phyloP scores from a whole-genome alignment of 2,113 vertebrate genomes.

The Brachirus orientalis region DNA sequence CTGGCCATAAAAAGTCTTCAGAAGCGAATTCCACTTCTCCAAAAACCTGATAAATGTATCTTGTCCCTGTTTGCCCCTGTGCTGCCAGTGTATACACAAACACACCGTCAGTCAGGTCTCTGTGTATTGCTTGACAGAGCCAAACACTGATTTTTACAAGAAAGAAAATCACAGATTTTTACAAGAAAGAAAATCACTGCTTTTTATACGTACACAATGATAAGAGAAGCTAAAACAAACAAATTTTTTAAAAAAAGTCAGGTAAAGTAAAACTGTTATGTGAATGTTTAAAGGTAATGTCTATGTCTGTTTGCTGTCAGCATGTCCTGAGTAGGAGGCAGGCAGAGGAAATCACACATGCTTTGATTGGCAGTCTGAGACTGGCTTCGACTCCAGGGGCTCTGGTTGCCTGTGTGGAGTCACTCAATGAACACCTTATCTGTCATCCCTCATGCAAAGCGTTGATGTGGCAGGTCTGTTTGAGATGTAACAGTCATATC shows the following conservation, averaged over 20 bases:
- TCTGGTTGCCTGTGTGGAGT: slow-evolving; percentile 64
- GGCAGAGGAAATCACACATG: slow-evolving; percentile 61
- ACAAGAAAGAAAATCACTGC: no score
- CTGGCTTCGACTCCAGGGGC: slow-evolving; percentile 45
- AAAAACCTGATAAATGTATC: no score
- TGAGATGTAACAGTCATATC: neutral
- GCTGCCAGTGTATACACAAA: no score
- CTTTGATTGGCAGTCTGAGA: slow-evolving; percentile 52
- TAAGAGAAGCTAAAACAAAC: neutral
- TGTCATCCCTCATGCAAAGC: slow-evolving; percentile 73
- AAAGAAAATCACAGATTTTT: no score
- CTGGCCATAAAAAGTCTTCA: no score
- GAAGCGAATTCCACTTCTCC: no score
- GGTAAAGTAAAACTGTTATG: no score
- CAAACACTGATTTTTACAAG: no score
- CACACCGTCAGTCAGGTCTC: no score
- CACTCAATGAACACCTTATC: slow-evolving; percentile 77
- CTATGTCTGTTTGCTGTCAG: slow-evolving; percentile 33
- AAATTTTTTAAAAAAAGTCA: no score
- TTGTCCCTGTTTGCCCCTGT: no score
- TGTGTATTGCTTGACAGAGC: no score
- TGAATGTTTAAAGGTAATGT: neutral
- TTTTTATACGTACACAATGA: neutral
- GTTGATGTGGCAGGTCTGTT: slow-evolving; percentile 76
- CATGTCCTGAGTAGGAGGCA: slow-evolving; percentile 45